Evolutionary conservation across 2,113 vertebrate species (phyloP), one percentile per base, ranked within the genome.

Genomic region (Garra rufa): DNA sequence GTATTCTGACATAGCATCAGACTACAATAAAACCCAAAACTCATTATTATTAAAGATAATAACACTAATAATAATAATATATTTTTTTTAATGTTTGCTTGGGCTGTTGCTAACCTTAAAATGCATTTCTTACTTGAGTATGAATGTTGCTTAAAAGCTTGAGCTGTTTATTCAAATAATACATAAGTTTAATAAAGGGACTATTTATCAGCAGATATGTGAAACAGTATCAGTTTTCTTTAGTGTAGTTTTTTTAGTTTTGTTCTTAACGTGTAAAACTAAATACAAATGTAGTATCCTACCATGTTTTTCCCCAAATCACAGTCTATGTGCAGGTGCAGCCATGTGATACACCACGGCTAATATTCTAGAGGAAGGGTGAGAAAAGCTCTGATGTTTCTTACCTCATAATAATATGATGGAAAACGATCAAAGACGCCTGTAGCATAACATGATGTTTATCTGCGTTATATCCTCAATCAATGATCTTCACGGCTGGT

Each of bases 391-490:
- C 9, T 43, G 48, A 61, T 71, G 76, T 67, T 43, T 48, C 87
- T 84, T 88, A 88, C 87, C 85, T 86, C 57, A 46, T 73, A 70
- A 85, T 46, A 34, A 81, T 69, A 73, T 61, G 82, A 55, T 50
- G 71, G 71, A 71, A 78, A 81, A 50, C n/a, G 73, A 81, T 84
- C 71, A 86, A 80, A 86, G 71, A 86, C 71, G 63, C 70, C 21
- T 63, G 82, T 71, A 63, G 73, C 70, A 44, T n/a, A 69, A 8
- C 87, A 88, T 84, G 69, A 80, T 71, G 81, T 57, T 26, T 41
- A 28, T 52, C 87, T n/a, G 84, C 41, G 19, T 50, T 71, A 83
- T 59, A 65, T 84, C 76, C 76, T 80, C 67, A 50, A 71, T 57
- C 81, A 50, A 24, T 83, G 61, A 70, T 79, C 63, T 38, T 77